Evolutionary conservation across 2,113 vertebrate genomes (phyloP), one percentile per base, ranked within the genome.

Genomic region (Microtus oregoni): DNA sequence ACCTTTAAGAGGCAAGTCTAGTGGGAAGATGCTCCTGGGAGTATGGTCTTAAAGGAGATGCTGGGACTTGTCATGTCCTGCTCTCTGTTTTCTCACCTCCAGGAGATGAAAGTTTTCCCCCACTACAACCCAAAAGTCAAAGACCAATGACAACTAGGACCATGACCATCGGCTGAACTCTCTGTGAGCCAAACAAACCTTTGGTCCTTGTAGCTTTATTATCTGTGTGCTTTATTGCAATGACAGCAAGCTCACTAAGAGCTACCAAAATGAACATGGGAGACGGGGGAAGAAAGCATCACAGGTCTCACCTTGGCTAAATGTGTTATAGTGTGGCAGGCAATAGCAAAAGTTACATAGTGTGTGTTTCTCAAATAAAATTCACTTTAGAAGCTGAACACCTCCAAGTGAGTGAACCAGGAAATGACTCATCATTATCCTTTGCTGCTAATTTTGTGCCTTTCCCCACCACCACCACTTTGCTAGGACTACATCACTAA

Each of bases 401-500:
- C 20, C 0, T 0, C 17, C 2, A 44, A 79, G n/a, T 41, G 91
- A 78, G 10, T 61, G 7, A 86, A 93, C 76, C 68, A 77, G 38
- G 50, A 55, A 76, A 24, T 24, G 85, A 92, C n/a, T 55, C 94
- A 58, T 96, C 2, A 5, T 86, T 96, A 79, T 14, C 8, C 70
- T 58, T 90, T n/a, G 44, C 82, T 92, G 30, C 17, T 58, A n/a
- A 61, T 75, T 92, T 82, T 26, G 26, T 35, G 19, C 41, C 41
- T 86, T 50, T 50, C 70, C 20, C 4, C 0, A 58, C 19, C 55
- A 58, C 5, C 58, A 61, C 55, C 22, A 17, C 65, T 13, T 96
- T 96, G 55, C 94, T 94, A 95, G 95, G 90, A 28, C 73, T 68
- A 26, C 91, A 67, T 6, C 15, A 75, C 30, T 55, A 12, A 12